phyloP scores from a whole-genome alignment of 2,888 invertebrate genomes.

The Agrilus biguttatus region DNA sequence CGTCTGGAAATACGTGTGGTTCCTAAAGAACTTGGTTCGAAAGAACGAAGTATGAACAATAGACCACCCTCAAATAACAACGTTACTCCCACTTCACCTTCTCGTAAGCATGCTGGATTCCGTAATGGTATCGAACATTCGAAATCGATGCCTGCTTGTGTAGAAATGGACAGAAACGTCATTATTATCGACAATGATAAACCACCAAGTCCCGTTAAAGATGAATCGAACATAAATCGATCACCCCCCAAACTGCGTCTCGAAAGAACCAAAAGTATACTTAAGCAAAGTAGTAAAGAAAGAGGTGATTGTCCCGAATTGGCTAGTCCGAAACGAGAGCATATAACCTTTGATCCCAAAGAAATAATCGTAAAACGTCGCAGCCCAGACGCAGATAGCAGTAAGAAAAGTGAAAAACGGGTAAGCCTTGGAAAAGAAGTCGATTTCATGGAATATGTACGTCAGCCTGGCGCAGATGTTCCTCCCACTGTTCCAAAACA shows the following conservation, averaged over 20 bases:
- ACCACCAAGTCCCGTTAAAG: background rate
- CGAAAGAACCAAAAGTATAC: conserved; percentile 28
- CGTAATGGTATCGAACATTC: background rate
- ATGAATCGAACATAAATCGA: conserved; percentile 1
- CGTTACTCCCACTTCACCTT: background rate
- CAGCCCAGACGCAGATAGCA: conserved; percentile 1
- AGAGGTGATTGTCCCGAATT: conserved; percentile 16
- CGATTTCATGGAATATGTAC: background rate
- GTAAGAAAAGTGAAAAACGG: conserved; percentile 6
- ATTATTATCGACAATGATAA: conserved; percentile 5
- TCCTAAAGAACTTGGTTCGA: conserved; percentile 24
- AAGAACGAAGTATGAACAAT: background rate
- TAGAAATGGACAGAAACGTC: conserved; percentile 1
- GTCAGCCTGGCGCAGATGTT: background rate
- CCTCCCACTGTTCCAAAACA: background rate
- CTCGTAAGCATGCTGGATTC: no score
- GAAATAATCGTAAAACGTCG: conserved; percentile 10
- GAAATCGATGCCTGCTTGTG: conserved; percentile 4
- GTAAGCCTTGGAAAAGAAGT: conserved; percentile 14
- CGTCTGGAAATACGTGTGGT: conserved; percentile 71
- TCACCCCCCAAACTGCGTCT: conserved; percentile 15
- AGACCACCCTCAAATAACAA: background rate
- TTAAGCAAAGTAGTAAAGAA: conserved; percentile 28
- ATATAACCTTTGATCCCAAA: conserved; percentile 25
- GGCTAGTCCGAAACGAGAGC: conserved; percentile 25